These are phyloP conservation scores for Labia minor DNA, from an alignment of 2,888 invertebrate species.

Conservation along the genomic window DNA sequence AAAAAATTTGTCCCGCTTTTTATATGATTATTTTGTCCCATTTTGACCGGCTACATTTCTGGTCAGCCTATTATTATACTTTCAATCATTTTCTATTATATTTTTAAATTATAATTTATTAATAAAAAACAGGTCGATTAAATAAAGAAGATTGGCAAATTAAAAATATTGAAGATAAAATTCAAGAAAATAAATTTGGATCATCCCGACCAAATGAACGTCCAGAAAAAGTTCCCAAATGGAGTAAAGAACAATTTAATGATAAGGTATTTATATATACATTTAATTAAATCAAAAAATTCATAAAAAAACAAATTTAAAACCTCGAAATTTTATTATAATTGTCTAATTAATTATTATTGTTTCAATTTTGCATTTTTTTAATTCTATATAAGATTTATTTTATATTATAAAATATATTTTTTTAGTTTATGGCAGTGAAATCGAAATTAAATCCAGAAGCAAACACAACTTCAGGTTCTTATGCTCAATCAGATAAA, in stretches of 20 bases:
- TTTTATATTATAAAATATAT: too few species aligned
- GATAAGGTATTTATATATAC: constrained; percentile 33
- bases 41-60: background rate
- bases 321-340: too few species aligned
- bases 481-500: background rate
- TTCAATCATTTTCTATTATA: background rate
- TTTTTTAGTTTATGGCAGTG: constrained; percentile 52
- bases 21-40: background rate
- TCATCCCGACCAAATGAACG: constrained; percentile 43
- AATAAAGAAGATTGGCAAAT: constrained; percentile 87
- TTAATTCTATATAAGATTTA: background rate
- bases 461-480: constrained; percentile 46
- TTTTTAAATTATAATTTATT: background rate
- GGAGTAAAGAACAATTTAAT: constrained; percentile 69
- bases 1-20: too few species aligned
- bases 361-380: background rate
- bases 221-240: constrained; percentile 74
- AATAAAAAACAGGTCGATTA: constrained; percentile 51
- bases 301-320: too few species aligned
- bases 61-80: constrained; percentile 14
- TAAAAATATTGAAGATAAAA: constrained; percentile 80
- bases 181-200: constrained; percentile 62
- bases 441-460: constrained; percentile 48
- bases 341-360: background rate
- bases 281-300: too few species aligned